phyloP scores from a whole-genome alignment of 2,888 invertebrate genomes.

The Plagodis pulveraria region DNA sequence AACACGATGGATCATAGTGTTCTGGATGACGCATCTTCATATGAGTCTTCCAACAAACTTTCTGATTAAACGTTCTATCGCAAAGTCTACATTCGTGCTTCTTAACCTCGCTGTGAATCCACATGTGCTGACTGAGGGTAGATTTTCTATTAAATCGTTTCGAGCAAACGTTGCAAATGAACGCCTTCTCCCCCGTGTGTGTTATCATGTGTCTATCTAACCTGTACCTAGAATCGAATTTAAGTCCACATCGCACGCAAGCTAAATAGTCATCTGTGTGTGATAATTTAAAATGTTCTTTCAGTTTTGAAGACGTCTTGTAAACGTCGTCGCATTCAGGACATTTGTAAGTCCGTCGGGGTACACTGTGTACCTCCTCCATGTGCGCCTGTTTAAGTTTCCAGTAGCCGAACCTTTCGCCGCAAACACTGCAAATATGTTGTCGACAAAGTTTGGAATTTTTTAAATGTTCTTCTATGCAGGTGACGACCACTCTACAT shows the following conservation, averaged over 20 bases:
- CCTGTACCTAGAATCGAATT: slow-evolving; percentile 69
- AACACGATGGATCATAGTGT: slow-evolving; percentile 34
- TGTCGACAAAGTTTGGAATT: slow-evolving; percentile 55
- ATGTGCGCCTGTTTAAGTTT: slow-evolving; percentile 54
- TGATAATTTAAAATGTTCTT: slow-evolving; percentile 56
- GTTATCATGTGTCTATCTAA: slow-evolving; percentile 74
- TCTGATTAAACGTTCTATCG: slow-evolving; percentile 62
- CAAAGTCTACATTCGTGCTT: slow-evolving; percentile 61
- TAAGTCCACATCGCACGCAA: slow-evolving; percentile 62
- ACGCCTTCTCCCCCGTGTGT: slow-evolving; percentile 76
- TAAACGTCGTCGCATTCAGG: slow-evolving; percentile 57
- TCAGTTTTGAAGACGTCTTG: slow-evolving; percentile 47
- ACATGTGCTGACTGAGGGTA: slow-evolving; percentile 65
- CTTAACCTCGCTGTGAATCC: slow-evolving; percentile 69
- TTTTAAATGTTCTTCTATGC: slow-evolving; percentile 52
- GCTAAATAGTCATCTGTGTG: slow-evolving; percentile 58
- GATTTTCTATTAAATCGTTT: slow-evolving; percentile 69
- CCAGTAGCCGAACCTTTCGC: slow-evolving; percentile 54
- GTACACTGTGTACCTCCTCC: slow-evolving; percentile 52
- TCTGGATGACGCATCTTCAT: slow-evolving; percentile 70
- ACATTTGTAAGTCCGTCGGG: slow-evolving; percentile 57
- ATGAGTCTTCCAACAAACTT: slow-evolving; percentile 62
- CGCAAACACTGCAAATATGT: slow-evolving; percentile 58
- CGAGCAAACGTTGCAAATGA: slow-evolving; percentile 72
- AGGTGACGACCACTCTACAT: slow-evolving; percentile 55